Conservation (phyloP, 2,888 invertebrate species). For the Tinea pellionella region DNA sequence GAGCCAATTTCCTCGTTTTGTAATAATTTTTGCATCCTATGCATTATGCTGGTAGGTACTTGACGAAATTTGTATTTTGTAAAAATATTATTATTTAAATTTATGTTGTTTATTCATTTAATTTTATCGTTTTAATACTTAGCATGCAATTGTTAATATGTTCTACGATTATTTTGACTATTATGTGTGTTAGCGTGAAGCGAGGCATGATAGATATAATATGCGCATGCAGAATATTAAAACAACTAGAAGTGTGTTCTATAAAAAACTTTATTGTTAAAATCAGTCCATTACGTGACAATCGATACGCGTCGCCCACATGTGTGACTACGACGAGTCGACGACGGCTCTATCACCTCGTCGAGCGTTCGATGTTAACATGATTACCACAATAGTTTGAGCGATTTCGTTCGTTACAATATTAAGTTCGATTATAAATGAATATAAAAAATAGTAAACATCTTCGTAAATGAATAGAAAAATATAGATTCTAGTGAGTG, state of each 20-base stretch:
- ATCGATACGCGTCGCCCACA: constrained; percentile 18
- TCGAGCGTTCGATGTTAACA: constrained; percentile 12
- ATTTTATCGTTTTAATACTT: neutral
- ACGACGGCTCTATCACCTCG: constrained; percentile 46
- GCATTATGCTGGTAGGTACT: neutral
- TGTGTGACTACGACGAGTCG: no score
- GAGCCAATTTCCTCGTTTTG: neutral
- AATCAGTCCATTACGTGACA: constrained; percentile 63
- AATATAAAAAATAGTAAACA: constrained; percentile 1
- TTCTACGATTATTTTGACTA: neutral
- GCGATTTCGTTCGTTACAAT: constrained; percentile 12
- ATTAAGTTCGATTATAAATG: constrained; percentile 6
- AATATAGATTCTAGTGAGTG: constrained; percentile 55
- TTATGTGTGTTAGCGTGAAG: constrained; percentile 4
- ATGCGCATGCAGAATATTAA: constrained; percentile 49
- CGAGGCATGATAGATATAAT: constrained; percentile 1
- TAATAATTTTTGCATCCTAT: neutral
- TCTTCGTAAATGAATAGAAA: constrained; percentile 34
- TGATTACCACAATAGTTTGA: constrained; percentile 5
- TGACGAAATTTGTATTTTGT: neutral
- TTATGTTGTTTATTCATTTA: neutral
- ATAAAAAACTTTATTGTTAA: constrained; percentile 54
- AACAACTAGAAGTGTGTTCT: constrained; percentile 47
- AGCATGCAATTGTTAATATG: neutral
- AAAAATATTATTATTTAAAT: neutral